Conservation (phyloP, 1,140 invertebrate species). For the Eufriesea mexicana region DNA sequence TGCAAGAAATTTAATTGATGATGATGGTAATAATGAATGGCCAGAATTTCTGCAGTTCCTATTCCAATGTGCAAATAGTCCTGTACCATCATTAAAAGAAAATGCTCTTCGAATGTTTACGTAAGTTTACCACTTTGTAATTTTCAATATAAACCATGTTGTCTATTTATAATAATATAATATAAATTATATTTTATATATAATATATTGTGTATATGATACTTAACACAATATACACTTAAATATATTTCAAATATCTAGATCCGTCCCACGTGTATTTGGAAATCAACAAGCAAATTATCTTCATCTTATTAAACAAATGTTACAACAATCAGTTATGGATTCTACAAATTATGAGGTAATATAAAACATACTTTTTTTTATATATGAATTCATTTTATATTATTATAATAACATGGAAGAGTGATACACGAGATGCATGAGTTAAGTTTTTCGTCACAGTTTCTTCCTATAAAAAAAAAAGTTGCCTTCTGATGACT, state of each 20-base stretch:
- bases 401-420: constrained; percentile 52
- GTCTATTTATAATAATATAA: too few species aligned
- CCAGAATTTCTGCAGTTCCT: constrained; percentile 98
- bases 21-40: constrained; percentile 98
- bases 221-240: too few species aligned
- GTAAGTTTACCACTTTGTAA: constrained; percentile 82
- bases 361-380: constrained; percentile 51
- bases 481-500: constrained; percentile 80
- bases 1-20: constrained; percentile 97
- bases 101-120: constrained; percentile 97
- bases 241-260: constrained; percentile 71
- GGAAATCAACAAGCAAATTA: constrained; percentile 97
- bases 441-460: constrained; percentile 71
- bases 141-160: not conserved
- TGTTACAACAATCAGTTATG: constrained; percentile 92
- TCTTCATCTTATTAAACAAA: constrained; percentile 96
- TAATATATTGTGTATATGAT: too few species aligned
- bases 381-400: not conserved
- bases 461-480: constrained; percentile 72
- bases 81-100: constrained; percentile 93
- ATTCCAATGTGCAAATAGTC: constrained; percentile 95
- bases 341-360: constrained; percentile 87
- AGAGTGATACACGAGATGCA: constrained; percentile 76
- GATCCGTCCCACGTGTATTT: constrained; percentile 97
- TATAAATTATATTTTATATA: too few species aligned